Percentiles rank a stretch among this genome's conserved stretches.
Evolutionary conservation across 2,888 invertebrate species (phyloP).

Genomic region (Ptycholaimellus sp.): DNA sequence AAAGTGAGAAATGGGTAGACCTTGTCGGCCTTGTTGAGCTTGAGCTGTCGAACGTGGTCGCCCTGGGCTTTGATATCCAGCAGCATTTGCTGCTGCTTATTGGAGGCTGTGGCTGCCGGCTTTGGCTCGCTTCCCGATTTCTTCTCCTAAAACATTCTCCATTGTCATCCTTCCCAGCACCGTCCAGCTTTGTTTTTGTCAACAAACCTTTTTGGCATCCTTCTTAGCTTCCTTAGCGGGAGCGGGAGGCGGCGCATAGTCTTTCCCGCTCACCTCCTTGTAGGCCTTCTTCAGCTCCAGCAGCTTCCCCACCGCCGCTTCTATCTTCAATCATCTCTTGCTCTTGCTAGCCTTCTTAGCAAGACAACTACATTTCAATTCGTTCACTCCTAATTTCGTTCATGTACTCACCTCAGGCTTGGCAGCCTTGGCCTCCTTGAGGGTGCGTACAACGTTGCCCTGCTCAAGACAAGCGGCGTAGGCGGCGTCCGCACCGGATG

Average conservation of each 20-base stretch:
- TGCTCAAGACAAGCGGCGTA: constrained; percentile 28
- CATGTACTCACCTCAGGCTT: too few species aligned
- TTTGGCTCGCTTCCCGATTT: constrained; percentile 23
- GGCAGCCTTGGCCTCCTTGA: constrained; percentile 33
- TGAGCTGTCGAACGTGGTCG: constrained; percentile 35
- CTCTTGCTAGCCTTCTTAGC: too few species aligned
- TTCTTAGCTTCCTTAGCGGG: neutral
- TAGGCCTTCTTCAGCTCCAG: constrained; percentile 48
- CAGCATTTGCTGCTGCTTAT: constrained; percentile 6
- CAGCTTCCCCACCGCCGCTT: constrained; percentile 37
- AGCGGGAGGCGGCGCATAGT: too few species aligned
- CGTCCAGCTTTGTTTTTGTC: too few species aligned
- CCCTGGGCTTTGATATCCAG: constrained; percentile 37
- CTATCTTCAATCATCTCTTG: too few species aligned
- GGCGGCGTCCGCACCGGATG: too few species aligned
- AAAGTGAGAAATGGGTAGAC: too few species aligned
- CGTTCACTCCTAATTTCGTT: too few species aligned
- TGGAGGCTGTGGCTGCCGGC: constrained; percentile 7
- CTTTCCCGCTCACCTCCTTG: constrained; percentile 43
- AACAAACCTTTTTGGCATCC: neutral
- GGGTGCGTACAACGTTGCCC: constrained; percentile 44
- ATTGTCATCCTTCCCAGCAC: too few species aligned
- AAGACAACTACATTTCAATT: too few species aligned
- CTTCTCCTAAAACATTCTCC: constrained; percentile 36
- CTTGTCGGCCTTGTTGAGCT: constrained; percentile 18